A percentile compares a stretch with the other conserved stretches of the same genome.
phyloP scores from a whole-genome alignment of 2,888 invertebrate genomes.

The Byasa hedistus region DNA sequence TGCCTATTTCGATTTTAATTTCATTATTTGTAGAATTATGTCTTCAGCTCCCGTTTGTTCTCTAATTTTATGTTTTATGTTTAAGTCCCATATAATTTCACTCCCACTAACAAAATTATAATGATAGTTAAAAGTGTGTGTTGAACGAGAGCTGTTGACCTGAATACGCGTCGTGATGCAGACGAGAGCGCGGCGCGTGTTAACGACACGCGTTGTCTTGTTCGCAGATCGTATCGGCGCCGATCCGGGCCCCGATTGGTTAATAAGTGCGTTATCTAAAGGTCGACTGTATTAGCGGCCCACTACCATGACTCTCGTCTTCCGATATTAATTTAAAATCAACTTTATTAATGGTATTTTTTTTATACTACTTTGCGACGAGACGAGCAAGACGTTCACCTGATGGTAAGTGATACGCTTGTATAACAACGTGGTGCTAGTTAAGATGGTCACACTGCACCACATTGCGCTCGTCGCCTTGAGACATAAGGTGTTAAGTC shows the following conservation, averaged over 20 bases:
- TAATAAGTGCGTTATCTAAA: constrained; percentile 43
- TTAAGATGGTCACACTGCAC: too few species aligned
- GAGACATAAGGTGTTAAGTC: too few species aligned
- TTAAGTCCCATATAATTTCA: background rate
- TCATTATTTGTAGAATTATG: too few species aligned
- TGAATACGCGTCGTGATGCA: constrained; percentile 13
- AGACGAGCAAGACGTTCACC: too few species aligned
- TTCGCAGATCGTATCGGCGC: constrained; percentile 37
- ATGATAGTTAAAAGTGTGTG: constrained; percentile 9
- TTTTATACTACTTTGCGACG: too few species aligned
- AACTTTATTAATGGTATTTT: background rate
- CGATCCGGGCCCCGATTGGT: constrained; percentile 33
- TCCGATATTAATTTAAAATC: constrained; percentile 10
- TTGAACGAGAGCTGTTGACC: constrained; percentile 19
- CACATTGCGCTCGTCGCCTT: too few species aligned
- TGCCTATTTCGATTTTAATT: too few species aligned
- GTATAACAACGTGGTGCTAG: too few species aligned
- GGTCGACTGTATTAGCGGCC: constrained; percentile 48
- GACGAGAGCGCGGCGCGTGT: constrained; percentile 18
- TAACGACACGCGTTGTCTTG: constrained; percentile 27
- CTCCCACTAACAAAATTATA: constrained; percentile 3
- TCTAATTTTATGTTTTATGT: too few species aligned
- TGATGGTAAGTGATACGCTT: too few species aligned
- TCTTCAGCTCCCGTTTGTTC: too few species aligned
- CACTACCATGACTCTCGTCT: constrained; percentile 35